Conservation (phyloP, 2,888 invertebrate genomes). For the Bimastos eiseni region DNA sequence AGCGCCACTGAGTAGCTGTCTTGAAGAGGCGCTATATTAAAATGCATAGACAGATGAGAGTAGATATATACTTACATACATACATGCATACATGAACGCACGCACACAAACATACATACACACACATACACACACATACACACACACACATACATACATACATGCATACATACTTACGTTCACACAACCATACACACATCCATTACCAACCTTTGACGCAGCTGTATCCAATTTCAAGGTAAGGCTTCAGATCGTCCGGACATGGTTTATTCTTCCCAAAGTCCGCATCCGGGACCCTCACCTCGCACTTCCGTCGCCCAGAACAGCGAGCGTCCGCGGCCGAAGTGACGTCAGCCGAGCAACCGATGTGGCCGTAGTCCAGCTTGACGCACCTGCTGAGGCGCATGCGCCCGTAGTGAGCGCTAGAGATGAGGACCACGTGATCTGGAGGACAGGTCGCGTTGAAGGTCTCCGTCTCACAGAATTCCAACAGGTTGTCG, state of each 20-base stretch:
- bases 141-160: not conserved
- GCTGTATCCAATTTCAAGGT: slow-evolving; percentile 41
- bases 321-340: slow-evolving; percentile 40
- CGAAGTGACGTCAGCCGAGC: slow-evolving; percentile 41
- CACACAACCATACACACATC: not conserved
- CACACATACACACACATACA: not conserved
- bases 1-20: no score
- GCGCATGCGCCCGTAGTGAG: slow-evolving; percentile 42
- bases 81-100: not conserved
- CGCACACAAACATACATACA: not conserved
- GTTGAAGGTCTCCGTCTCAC: slow-evolving; percentile 40
- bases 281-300: slow-evolving; percentile 41
- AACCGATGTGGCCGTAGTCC: slow-evolving; percentile 44
- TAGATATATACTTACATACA: not conserved
- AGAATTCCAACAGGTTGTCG: slow-evolving; percentile 27
- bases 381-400: slow-evolving; percentile 41
- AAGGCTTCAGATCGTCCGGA: slow-evolving; percentile 44
- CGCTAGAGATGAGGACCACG: slow-evolving; percentile 42
- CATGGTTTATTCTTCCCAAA: slow-evolving; percentile 41
- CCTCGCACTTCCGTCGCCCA: slow-evolving; percentile 38
- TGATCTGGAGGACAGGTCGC: slow-evolving; percentile 39
- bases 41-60: no score
- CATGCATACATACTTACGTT: not conserved
- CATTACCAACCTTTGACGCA: slow-evolving; percentile 41
- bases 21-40: no score